Percentiles rank a stretch among this genome's conserved stretches.
Conservation (phyloP, 2,888 invertebrate genomes). For the Eupithecia abbreviata region DNA sequence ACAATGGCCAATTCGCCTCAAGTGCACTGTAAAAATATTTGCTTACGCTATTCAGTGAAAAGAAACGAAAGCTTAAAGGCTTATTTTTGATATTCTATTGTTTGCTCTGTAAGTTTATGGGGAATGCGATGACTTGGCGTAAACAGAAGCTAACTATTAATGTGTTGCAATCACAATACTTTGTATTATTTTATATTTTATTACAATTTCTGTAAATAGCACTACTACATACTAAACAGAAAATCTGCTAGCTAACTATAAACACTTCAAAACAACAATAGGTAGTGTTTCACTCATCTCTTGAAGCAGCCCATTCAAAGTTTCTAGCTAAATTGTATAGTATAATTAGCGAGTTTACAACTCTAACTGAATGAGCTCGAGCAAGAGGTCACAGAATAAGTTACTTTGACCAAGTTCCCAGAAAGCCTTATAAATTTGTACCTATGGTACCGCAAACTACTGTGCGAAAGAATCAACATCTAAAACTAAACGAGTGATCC, state of each 20-base stretch:
- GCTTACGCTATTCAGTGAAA: conserved; percentile 8
- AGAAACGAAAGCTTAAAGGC: background rate
- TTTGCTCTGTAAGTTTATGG: background rate
- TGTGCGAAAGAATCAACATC: conserved; percentile 63
- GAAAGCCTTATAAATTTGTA: conserved; percentile 73
- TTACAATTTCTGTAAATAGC: background rate
- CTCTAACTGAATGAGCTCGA: conserved; percentile 70
- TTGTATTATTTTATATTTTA: background rate
- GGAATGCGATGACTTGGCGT: background rate
- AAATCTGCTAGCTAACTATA: background rate
- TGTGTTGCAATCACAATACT: background rate
- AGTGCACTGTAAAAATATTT: conserved; percentile 24
- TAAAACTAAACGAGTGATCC: background rate
- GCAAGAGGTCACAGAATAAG: conserved; percentile 42
- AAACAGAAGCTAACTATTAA: background rate
- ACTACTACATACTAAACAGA: background rate
- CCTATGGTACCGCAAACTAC: conserved; percentile 81
- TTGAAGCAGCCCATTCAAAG: conserved; percentile 40
- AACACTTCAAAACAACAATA: background rate
- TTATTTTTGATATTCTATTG: conserved; percentile 11
- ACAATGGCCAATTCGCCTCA: conserved; percentile 39
- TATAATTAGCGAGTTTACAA: conserved; percentile 63
- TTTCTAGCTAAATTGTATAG: conserved; percentile 57
- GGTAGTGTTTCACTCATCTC: conserved; percentile 14
- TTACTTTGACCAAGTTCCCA: conserved; percentile 59